Percentiles rank a stretch among this genome's conserved stretches.
Conservation (phyloP, 2,113 vertebrate genomes). For the Raja brachyura region DNA sequence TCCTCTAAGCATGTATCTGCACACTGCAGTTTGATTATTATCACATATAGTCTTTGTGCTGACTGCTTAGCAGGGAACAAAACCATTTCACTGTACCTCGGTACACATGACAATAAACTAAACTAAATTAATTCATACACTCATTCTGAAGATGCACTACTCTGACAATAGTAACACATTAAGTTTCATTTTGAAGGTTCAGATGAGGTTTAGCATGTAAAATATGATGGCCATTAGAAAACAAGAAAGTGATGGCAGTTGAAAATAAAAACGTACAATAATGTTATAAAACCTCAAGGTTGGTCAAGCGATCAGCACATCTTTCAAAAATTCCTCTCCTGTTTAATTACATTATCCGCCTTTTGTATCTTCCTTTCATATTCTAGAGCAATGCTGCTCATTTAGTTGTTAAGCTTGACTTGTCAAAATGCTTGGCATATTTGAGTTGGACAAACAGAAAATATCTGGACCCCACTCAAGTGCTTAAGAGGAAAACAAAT, state of each 20-base stretch:
- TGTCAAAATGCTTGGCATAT: slow-evolving; percentile 35
- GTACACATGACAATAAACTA: no score
- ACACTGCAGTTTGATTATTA: no score
- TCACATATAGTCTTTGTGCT: no score
- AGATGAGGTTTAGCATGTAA: slow-evolving; percentile 8
- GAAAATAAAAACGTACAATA: slow-evolving; percentile 29
- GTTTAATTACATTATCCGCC: slow-evolving; percentile 35
- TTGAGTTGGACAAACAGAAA: not conserved
- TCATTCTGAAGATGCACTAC: not conserved
- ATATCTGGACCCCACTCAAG: not conserved
- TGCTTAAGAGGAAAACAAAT: slow-evolving; percentile 45
- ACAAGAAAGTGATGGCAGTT: slow-evolving; percentile 27
- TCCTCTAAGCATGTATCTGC: no score
- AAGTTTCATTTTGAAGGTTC: slow-evolving; percentile 6
- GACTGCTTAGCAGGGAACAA: no score
- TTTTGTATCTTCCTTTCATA: slow-evolving; percentile 18
- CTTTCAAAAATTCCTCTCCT: not conserved
- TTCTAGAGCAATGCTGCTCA: slow-evolving; percentile 18
- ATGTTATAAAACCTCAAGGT: slow-evolving; percentile 27
- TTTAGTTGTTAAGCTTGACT: slow-evolving; percentile 35
- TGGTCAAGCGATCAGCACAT: not conserved
- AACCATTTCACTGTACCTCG: no score
- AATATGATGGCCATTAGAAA: slow-evolving; percentile 36
- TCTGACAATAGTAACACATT: not conserved
- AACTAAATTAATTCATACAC: no score